phyloP scores from a whole-genome alignment of 2,797 vertebrate species.

The Sebastes iracundus region DNA sequence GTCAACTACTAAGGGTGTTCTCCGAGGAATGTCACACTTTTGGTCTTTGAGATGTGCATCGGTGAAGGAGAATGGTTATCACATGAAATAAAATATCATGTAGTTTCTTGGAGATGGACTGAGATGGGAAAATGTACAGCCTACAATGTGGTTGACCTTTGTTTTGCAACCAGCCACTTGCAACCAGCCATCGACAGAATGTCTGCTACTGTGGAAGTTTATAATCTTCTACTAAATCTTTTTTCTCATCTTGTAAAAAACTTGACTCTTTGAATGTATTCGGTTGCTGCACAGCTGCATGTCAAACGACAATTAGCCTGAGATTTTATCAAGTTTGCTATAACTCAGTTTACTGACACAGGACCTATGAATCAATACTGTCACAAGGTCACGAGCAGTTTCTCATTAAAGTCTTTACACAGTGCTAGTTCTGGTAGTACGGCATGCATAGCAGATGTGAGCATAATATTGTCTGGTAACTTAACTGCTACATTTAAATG shows the following conservation, averaged over 20 bases:
- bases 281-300: neutral
- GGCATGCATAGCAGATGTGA: neutral
- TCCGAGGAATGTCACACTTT: slow-evolving; percentile 39
- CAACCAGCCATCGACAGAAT: neutral
- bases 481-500: neutral
- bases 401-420: neutral
- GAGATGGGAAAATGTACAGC: neutral
- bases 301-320: neutral
- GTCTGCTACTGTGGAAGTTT: neutral
- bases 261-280: neutral
- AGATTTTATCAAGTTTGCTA: neutral
- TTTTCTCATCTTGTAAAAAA: neutral
- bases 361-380: neutral
- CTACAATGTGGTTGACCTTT: neutral
- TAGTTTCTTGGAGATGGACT: neutral
- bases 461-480: neutral
- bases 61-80: slow-evolving; percentile 24
- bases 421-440: neutral
- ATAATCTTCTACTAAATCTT: neutral
- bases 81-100: slow-evolving; percentile 25
- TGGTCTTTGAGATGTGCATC: slow-evolving; percentile 24
- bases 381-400: neutral
- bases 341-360: neutral
- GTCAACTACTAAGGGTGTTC: slow-evolving; percentile 53
- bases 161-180: neutral